A percentile compares a stretch with the other conserved stretches of the same genome.
Conservation (phyloP, 2,888 invertebrate genomes). For the Spicauda simplicius region DNA sequence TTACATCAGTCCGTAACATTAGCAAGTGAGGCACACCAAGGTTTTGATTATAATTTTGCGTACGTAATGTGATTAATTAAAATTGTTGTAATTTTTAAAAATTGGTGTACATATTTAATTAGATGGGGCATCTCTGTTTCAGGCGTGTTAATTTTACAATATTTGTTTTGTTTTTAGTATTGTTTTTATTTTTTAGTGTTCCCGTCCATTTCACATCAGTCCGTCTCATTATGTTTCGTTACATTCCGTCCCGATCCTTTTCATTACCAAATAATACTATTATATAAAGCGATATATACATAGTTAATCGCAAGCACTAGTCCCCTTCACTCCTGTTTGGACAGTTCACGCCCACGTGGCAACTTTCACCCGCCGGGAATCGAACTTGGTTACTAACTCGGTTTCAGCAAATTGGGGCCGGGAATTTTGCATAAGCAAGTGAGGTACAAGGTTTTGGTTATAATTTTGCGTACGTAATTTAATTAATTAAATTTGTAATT, state of each 20-base stretch:
- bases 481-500: neutral
- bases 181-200: too few species aligned
- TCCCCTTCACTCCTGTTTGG: neutral
- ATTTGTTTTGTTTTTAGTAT: too few species aligned
- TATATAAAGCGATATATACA: neutral
- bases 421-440: constrained; percentile 2
- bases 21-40: neutral
- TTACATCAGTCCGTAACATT: neutral
- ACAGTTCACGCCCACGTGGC: neutral
- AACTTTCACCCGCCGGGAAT: constrained; percentile 19
- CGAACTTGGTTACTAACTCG: constrained; percentile 2
- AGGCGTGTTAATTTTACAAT: too few species aligned
- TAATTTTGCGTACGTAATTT: neutral
- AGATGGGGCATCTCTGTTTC: too few species aligned
- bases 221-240: too few species aligned
- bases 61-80: neutral
- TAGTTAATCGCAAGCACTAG: constrained; percentile 1
- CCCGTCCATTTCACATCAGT: too few species aligned
- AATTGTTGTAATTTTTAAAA: too few species aligned
- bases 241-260: neutral
- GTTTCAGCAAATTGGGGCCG: constrained; percentile 10
- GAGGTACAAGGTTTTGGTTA: neutral
- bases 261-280: neutral
- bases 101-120: too few species aligned
- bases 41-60: neutral